Base-by-base conservation (phyloP, 2,113 vertebrate genomes). In the Lycocorax pyrrhopterus region DNA sequence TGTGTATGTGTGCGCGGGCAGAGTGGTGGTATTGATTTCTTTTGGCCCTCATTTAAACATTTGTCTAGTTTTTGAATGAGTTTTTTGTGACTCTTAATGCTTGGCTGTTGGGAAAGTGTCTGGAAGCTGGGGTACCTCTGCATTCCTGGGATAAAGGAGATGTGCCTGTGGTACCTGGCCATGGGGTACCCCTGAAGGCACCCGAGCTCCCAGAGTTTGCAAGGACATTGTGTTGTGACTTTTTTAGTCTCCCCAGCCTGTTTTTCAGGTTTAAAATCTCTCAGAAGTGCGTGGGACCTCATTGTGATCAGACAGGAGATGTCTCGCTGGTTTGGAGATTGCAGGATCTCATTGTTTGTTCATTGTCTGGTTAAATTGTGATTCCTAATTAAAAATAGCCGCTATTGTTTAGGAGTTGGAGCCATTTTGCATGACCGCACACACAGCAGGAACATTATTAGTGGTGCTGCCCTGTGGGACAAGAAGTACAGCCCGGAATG, bases 311-410 rank as follows among this genome's bases (percentile, higher is more conserved):
- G 53, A 49, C 12, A 44, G 32, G 72, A 67, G 39, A 13, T 67
- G 41, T 82, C 41, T 84, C 46, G 62, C 49, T 90, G 75, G 44
- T 63, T 81, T 30, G 55, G 60, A 78, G 75, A 68, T 37, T 53
- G n/a, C 52, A 59, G 69, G 68, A 16, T 86, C 17, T 81, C 22
- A 13, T 75, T 91, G 44, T 94, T 84, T 67, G 12, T 37, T 72
- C 23, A 4, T 67, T 84, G 80, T 84, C 60, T 19, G 46, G 29
- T 68, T 89, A 86, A 93, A 87, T 49, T 93, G 75, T 3, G 1
- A 41, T 44, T 89, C 68, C 76, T 94, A 84, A 89, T 92, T 90
- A 90, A 89, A 96, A 90, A 75, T 52, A 93, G 44, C 41, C 52
- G 23, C 29, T 82, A 15, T 89, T 93, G 76, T 84, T 75, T 64